These are phyloP conservation scores for Polylopha cassiicola DNA, from an alignment of 2,888 invertebrate genomes.

Conservation along the genomic window DNA sequence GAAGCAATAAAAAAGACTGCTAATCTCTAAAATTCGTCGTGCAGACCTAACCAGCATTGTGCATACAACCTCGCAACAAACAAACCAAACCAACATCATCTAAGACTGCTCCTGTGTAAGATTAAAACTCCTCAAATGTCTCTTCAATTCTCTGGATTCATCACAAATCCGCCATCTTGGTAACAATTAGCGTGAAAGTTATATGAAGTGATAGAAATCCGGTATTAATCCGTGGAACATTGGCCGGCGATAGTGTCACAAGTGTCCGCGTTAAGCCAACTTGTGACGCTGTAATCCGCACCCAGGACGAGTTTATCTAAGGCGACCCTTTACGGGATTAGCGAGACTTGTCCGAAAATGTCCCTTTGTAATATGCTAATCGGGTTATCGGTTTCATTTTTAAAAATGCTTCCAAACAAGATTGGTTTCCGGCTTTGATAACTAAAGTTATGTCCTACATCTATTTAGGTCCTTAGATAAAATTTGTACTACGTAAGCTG, in stretches of 20 bases:
- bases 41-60: too few relatives aligned
- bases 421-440: too few relatives aligned
- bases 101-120: too few relatives aligned
- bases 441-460: too few relatives aligned
- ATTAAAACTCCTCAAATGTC: too few relatives aligned
- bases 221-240: slow-evolving; percentile 57
- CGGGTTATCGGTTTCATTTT: slow-evolving; percentile 24
- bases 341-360: slow-evolving; percentile 60
- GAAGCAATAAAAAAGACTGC: too few relatives aligned
- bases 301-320: slow-evolving; percentile 49
- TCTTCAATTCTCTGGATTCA: too few relatives aligned
- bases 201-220: slow-evolving; percentile 52
- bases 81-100: too few relatives aligned
- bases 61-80: too few relatives aligned
- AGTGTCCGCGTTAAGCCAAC: slow-evolving; percentile 58
- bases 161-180: neutral
- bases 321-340: slow-evolving; percentile 68
- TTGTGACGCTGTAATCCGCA: slow-evolving; percentile 58
- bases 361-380: slow-evolving; percentile 55
- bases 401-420: neutral
- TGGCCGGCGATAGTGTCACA: slow-evolving; percentile 58
- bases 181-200: slow-evolving; percentile 41
- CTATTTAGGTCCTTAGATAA: too few relatives aligned
- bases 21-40: too few relatives aligned
- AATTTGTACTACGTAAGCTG: too few relatives aligned